Evolutionary conservation across 2,888 invertebrate genomes (phyloP).

Genomic region (Drosophila monieri): DNA sequence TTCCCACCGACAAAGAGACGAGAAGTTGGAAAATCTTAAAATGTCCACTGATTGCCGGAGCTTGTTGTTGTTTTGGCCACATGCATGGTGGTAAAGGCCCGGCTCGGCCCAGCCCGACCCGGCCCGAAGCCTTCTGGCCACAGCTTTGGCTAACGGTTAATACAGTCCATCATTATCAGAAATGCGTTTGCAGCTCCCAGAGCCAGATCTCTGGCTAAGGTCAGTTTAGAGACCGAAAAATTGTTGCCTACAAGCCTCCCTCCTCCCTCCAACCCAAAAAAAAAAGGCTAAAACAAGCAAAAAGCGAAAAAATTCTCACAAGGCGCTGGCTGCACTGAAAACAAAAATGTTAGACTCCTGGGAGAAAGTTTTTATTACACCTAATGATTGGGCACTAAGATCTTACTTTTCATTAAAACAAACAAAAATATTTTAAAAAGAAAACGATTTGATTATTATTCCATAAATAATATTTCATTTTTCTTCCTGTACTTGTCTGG

Average conservation of each 20-base stretch:
- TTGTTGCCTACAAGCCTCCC: conserved; percentile 58
- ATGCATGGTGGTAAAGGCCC: conserved; percentile 34
- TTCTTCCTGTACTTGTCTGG: conserved; percentile 27
- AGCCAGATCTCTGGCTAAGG: conserved; percentile 63
- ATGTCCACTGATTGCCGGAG: conserved; percentile 78
- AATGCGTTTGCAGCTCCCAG: conserved; percentile 71
- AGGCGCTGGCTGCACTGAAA: conserved; percentile 52
- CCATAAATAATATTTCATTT: background rate
- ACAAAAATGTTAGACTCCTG: background rate
- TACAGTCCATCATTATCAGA: conserved; percentile 81
- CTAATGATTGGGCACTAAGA: background rate
- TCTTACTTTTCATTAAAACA: too few relatives aligned
- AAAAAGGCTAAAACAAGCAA: conserved; percentile 16
- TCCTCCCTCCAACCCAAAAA: conserved; percentile 52
- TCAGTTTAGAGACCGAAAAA: conserved; percentile 70
- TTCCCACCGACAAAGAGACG: conserved; percentile 24
- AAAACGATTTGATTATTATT: too few relatives aligned
- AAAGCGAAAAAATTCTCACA: conserved; percentile 67
- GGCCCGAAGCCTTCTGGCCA: conserved; percentile 25
- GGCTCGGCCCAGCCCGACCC: conserved; percentile 13
- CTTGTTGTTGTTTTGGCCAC: conserved; percentile 59
- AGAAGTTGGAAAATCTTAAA: conserved; percentile 59
- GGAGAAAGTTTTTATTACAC: background rate
- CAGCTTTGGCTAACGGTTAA: conserved; percentile 73
- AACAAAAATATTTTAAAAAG: too few relatives aligned